These are phyloP conservation scores for Pungitius pungitius DNA, from an alignment of 2,113 vertebrate species.

Conservation along the genomic window DNA sequence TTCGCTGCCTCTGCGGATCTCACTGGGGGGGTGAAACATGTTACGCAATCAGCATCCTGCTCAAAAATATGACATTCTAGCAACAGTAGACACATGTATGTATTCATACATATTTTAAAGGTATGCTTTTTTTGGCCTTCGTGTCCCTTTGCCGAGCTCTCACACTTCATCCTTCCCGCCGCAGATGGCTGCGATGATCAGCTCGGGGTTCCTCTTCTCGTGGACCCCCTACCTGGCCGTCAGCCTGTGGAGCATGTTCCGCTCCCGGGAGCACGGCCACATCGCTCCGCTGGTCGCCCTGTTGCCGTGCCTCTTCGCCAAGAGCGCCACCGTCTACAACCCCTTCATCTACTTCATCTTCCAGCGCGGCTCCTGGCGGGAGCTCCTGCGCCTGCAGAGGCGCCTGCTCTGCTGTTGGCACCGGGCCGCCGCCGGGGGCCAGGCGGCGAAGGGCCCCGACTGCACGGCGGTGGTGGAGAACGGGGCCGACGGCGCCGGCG, in stretches of 20 bases:
- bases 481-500: not conserved
- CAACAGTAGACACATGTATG: no score
- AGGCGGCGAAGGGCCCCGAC: not conserved
- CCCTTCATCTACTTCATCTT: conserved; percentile 85
- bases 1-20: not conserved
- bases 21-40: no score
- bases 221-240: conserved; percentile 83
- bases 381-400: conserved; percentile 56
- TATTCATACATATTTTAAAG: no score
- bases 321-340: conserved; percentile 83
- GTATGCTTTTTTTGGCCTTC: no score
- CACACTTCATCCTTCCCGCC: conserved; percentile 24
- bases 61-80: no score
- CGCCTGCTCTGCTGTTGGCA: conserved; percentile 21
- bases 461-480: not conserved
- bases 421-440: not conserved
- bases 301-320: conserved; percentile 85
- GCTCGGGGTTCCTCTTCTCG: conserved; percentile 78
- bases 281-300: conserved; percentile 75
- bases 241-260: conserved; percentile 84
- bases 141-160: not conserved
- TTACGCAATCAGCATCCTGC: no score
- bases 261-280: conserved; percentile 59
- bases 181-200: conserved; percentile 85
- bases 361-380: conserved; percentile 72